phyloP scores from a whole-genome alignment of 1,140 invertebrate genomes.

The Drosophila quadrilineata region DNA sequence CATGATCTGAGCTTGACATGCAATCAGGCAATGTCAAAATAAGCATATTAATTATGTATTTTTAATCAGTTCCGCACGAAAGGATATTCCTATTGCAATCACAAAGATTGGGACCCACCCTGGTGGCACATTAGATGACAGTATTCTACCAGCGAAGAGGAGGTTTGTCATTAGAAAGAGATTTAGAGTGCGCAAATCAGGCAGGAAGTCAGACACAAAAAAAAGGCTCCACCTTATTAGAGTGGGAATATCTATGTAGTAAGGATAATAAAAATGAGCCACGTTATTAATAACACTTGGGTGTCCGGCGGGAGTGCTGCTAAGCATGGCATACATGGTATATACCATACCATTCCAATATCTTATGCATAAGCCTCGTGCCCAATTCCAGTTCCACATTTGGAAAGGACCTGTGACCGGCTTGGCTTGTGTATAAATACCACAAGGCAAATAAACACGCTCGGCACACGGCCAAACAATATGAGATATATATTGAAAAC shows the following conservation, averaged over 20 bases:
- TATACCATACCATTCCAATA: constrained; percentile 65
- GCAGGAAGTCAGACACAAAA: neutral
- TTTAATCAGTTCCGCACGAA: constrained; percentile 57
- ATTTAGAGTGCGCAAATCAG: constrained; percentile 46
- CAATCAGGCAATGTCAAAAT: constrained; percentile 25
- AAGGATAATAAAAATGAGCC: constrained; percentile 65
- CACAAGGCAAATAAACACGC: constrained; percentile 72
- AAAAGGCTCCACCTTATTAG: constrained; percentile 52
- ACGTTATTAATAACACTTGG: constrained; percentile 66
- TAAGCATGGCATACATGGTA: no score
- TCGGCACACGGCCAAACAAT: constrained; percentile 71
- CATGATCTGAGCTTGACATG: no score
- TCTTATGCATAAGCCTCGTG: constrained; percentile 60
- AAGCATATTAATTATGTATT: constrained; percentile 66
- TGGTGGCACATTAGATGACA: no score
- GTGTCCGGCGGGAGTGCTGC: neutral
- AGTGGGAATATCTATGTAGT: constrained; percentile 44
- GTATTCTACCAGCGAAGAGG: constrained; percentile 20
- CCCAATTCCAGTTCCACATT: constrained; percentile 18
- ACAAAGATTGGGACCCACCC: no score
- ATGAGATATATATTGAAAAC: constrained; percentile 78
- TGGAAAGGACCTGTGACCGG: neutral
- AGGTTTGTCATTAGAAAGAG: constrained; percentile 61
- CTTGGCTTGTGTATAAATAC: constrained; percentile 61
- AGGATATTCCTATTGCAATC: no score